Conservation (phyloP, 2,797 vertebrate species). For the Catostomus latipinnis region DNA sequence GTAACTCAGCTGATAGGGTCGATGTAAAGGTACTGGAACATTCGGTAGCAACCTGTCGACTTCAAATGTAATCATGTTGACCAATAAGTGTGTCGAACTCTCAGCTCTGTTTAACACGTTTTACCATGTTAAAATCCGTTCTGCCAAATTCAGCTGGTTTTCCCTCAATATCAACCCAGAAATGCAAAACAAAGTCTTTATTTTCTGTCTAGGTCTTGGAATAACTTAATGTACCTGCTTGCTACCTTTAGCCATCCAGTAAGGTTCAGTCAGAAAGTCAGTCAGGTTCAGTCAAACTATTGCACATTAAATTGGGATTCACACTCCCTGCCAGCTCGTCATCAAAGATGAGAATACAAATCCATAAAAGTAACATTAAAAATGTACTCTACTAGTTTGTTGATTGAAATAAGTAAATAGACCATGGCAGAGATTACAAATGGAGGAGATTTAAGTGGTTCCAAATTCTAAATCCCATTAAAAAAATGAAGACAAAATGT, state of each 20-base stretch:
- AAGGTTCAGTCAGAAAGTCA: background rate
- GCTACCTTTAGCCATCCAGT: background rate
- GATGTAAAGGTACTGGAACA: too few species aligned
- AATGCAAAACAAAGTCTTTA: too few species aligned
- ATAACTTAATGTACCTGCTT: background rate
- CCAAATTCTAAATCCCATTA: slow-evolving; percentile 24
- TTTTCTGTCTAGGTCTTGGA: background rate
- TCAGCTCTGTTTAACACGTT: too few species aligned
- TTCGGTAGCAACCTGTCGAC: too few species aligned
- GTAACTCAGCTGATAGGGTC: too few species aligned
- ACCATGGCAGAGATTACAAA: slow-evolving; percentile 36
- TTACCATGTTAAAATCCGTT: too few species aligned
- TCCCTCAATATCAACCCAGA: too few species aligned
- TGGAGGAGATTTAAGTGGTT: slow-evolving; percentile 34
- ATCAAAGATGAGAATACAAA: slow-evolving; percentile 10
- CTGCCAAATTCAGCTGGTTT: too few species aligned
- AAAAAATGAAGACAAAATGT: slow-evolving; percentile 28
- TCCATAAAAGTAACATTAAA: slow-evolving; percentile 7
- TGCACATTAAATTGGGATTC: background rate
- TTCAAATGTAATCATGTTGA: too few species aligned
- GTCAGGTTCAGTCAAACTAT: background rate
- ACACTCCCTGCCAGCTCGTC: background rate
- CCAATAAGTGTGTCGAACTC: too few species aligned
- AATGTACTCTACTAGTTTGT: slow-evolving; percentile 20
- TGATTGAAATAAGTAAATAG: slow-evolving; percentile 43